Evolutionary conservation across 2,797 vertebrate genomes (phyloP), one percentile per base, ranked within the genome.

Genomic region (Trachops cirrhosus): DNA sequence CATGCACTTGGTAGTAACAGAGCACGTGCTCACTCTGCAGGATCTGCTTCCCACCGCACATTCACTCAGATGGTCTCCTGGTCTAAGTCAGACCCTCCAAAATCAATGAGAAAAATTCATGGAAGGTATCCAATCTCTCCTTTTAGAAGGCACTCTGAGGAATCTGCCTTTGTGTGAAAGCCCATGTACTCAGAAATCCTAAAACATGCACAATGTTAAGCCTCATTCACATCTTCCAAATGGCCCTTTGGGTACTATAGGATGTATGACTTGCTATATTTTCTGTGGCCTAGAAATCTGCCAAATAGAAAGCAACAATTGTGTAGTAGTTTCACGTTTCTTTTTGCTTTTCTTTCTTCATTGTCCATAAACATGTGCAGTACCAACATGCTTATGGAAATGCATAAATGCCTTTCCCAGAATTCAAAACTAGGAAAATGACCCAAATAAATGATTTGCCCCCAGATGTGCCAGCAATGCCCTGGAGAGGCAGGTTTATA

Each of bases 101-200:
- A 93, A 89, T 52, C 74, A 92, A 89, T 82, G 9, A 96, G 37
- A 67, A 79, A 88, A 74, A 83, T 12, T 62, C 79, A 89, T 7
- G 34, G 48, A 78, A 54, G 37, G n/a, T 9, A 12, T 37, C 9
- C n/a, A 52, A 0, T 82, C 32, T 52, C 50, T 86, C 74, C 57
- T 73, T 78, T 73, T 54, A 74, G 77, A 95, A 71, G 18, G 34
- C 73, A 82, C 29, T 37, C 12, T 32, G n/a, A 52, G n/a, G 67
- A 94, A 73, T 82, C 32, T 71, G 52, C 18, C 32, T 83, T 73
- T 32, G 22, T 54, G 59, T 39, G 68, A 52, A 95, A 89, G 68
- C 37, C 57, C 6, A 8, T 71, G 37, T 46, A 74, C 21, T 78
- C 48, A 87, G 44, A 96, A 94, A 14, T 84, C 21, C 52, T 86